These are phyloP conservation scores for Acrocephalus arundinaceus DNA, from an alignment of 2,113 vertebrate species.

Conservation along the genomic window DNA sequence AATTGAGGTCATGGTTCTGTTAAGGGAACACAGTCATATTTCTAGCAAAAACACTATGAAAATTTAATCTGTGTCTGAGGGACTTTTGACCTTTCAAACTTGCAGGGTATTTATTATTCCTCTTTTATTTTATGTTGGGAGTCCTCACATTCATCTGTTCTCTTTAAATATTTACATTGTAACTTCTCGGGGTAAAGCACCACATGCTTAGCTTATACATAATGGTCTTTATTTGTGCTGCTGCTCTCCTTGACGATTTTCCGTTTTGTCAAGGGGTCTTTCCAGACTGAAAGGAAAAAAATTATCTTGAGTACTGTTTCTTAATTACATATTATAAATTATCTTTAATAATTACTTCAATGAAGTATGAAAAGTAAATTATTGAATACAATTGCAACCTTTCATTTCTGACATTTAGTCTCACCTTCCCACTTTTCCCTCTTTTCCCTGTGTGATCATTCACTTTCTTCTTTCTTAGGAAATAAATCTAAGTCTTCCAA, in stretches of 20 bases:
- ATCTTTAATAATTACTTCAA: slow-evolving; percentile 8
- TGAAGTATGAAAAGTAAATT: slow-evolving; percentile 13
- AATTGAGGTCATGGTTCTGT: slow-evolving; percentile 45
- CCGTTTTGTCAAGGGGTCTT: background rate
- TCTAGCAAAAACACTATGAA: slow-evolving; percentile 56
- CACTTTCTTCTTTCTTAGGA: slow-evolving; percentile 12
- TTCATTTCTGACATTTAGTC: slow-evolving; percentile 1
- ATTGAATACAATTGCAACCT: background rate
- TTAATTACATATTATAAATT: slow-evolving; percentile 17
- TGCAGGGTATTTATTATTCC: slow-evolving; percentile 50
- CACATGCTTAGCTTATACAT: background rate
- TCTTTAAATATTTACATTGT: slow-evolving; percentile 62
- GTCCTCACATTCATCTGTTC: slow-evolving; percentile 43
- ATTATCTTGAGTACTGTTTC: background rate
- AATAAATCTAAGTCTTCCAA: slow-evolving; percentile 56
- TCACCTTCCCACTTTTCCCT: slow-evolving; percentile 12
- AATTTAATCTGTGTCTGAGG: slow-evolving; percentile 61
- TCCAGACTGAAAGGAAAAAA: background rate
- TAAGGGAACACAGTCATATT: slow-evolving; percentile 23
- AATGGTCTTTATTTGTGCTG: slow-evolving; percentile 1
- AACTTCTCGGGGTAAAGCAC: background rate
- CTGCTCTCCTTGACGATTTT: background rate
- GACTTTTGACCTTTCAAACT: slow-evolving; percentile 65
- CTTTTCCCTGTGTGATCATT: background rate
- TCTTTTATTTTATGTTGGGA: slow-evolving; percentile 41